These are phyloP conservation scores for Ips typographus DNA, from an alignment of 1,140 invertebrate species.

Conservation along the genomic window DNA sequence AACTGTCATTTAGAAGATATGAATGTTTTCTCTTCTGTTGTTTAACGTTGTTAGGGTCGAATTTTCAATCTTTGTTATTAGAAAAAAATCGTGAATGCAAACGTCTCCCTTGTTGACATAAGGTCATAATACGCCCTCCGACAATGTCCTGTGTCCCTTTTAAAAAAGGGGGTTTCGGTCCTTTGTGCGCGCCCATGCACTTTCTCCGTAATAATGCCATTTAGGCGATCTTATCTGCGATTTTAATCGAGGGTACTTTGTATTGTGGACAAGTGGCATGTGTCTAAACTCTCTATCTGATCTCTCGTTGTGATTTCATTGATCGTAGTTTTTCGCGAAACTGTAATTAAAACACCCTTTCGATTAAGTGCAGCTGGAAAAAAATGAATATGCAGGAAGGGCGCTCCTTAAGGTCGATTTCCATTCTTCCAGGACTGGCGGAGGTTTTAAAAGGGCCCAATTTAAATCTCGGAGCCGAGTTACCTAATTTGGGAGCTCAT, in stretches of 20 bases:
- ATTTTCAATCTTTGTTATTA: too few species aligned
- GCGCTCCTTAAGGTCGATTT: conserved; percentile 7
- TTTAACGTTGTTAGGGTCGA: too few species aligned
- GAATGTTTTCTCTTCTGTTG: too few species aligned
- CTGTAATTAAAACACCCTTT: conserved; percentile 22
- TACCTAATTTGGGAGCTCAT: conserved; percentile 29
- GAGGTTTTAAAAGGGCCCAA: conserved; percentile 18
- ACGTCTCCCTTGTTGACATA: conserved; percentile 20
- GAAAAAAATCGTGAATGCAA: neutral
- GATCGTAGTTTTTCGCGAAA: neutral
- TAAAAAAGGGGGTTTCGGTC: conserved; percentile 1
- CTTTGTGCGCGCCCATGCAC: conserved; percentile 13
- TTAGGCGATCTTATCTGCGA: conserved; percentile 26
- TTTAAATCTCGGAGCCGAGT: conserved; percentile 18
- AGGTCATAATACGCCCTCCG: conserved; percentile 24
- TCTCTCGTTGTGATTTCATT: conserved; percentile 7
- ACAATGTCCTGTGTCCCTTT: conserved; percentile 9
- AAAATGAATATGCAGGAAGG: conserved; percentile 14
- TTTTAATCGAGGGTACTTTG: conserved; percentile 24
- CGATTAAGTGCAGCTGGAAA: neutral
- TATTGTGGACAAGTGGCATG: conserved; percentile 31
- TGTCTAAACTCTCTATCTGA: conserved; percentile 18
- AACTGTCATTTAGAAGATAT: too few species aligned
- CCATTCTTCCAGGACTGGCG: conserved; percentile 1
- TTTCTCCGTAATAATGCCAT: conserved; percentile 28